Base-by-base conservation (phyloP, 2,888 invertebrate species). In the Bellardia bayeri region DNA sequence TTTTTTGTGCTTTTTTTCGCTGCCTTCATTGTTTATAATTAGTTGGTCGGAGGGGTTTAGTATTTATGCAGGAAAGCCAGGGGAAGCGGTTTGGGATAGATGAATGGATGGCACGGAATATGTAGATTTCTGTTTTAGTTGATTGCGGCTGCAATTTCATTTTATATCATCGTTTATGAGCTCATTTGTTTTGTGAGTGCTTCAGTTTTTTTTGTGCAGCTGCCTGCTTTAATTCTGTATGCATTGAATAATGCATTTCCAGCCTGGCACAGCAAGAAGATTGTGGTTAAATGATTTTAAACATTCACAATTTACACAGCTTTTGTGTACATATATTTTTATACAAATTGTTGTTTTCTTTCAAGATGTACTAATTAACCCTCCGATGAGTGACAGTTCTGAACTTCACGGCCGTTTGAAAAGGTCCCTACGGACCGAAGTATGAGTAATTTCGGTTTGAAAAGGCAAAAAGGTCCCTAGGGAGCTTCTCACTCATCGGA, bases 1-100 rank as follows among this genome's bases (percentile, higher is more conserved):
- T 66, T 9, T 66, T 40, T 14, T 58, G 0, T 71, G 56, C n/a
- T 63, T 5, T n/a, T 63, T 4, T 14, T 51, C 1, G 45, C 0
- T 80, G n/a, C 16, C 8, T 74, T 61, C 23, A 68, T 79, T 79
- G 75, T 51, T 75, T 63, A 8, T 40, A 54, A 78, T 68, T 64
- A 11, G 8, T 30, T 7, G 37, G 23, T 2, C 14, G 42, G 56
- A 11, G 33, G 8, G n/a, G n/a, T 23, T 64, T 51, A 9, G 13
- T 72, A 7, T n/a, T n/a, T 51, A n/a, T 14, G 3, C 4, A 51
- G 11, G 11, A 51, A 51, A n/a, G 51, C 7, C 0, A 30, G 23
- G 30, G n/a, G 58, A 8, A 23, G 56, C 3, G 1, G 30, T 23
- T 37, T 37, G 30, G 23, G n/a, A 6, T 51, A 4, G 1, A 13